Conservation (phyloP, 1,140 invertebrate genomes). For the Orius insidiosus region DNA sequence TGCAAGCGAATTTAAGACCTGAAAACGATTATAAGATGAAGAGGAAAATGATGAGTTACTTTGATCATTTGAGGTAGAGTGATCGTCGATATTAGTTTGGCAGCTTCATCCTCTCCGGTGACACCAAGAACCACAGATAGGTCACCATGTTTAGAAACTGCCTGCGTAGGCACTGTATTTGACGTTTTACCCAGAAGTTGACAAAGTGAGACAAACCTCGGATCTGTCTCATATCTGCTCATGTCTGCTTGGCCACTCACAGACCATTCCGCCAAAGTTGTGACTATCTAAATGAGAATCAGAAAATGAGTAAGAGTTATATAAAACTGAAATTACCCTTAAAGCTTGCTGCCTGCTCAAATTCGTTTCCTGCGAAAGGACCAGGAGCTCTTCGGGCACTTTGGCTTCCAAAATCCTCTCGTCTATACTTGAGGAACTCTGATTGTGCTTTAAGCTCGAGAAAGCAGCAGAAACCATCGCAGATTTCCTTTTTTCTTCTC, state of each 20-base stretch:
- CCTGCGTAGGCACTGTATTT: conserved; percentile 14
- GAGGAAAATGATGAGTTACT: conserved; percentile 18
- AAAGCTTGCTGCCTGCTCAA: conserved; percentile 40
- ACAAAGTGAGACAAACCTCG: conserved; percentile 46
- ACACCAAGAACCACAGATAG: conserved; percentile 45
- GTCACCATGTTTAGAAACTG: conserved; percentile 26
- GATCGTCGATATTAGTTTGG: conserved; percentile 43
- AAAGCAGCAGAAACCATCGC: conserved; percentile 11
- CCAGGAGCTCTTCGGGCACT: conserved; percentile 37
- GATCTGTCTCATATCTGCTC: conserved; percentile 45
- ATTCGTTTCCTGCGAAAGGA: conserved; percentile 33
- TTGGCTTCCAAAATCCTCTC: conserved; percentile 35
- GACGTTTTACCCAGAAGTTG: conserved; percentile 34
- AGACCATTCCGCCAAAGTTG: conserved; percentile 46
- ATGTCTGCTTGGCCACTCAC: conserved; percentile 37
- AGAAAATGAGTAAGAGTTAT: background rate
- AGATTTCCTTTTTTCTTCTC: conserved; percentile 1
- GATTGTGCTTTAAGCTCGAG: conserved; percentile 6
- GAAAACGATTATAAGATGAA: conserved; percentile 16
- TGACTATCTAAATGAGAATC: conserved; percentile 38
- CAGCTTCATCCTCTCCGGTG: conserved; percentile 53
- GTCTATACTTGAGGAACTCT: background rate
- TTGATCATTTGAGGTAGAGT: conserved; percentile 31
- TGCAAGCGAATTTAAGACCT: conserved; percentile 48
- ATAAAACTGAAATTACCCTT: conserved; percentile 26